Evolutionary conservation across 2,888 invertebrate species (phyloP), one percentile per base, ranked within the genome.

Genomic region (Schrankia costaestrigalis): DNA sequence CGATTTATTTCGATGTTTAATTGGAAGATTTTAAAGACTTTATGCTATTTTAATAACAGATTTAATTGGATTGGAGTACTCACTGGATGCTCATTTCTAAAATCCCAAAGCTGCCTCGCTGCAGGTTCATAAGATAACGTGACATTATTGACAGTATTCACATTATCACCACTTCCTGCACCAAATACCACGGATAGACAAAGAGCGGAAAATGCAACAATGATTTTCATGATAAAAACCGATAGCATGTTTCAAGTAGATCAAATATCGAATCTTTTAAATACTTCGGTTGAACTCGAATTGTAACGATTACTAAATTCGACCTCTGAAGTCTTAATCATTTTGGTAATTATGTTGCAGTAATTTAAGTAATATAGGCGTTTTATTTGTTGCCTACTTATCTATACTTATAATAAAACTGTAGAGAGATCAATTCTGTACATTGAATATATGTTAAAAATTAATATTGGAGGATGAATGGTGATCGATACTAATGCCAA

Each of bases 71-170:
- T 5, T 17, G 11, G 6, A 7, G 3, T 8, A 24, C 50, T 21
- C 56, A 73, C 74, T 56, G 63, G 62, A 42, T 73, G 62, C 11
- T 63, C 38, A 19, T 46, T 35, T 46, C 54, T 60, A 35, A 75
- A 76, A 23, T 75, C 67, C 30, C 63, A 51, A 0, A 77, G 37
- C 31, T 73, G 76, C 7, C 58, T 41, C 0, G 54, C 40, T 0
- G 51, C 54, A 0, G 72, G 63, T 24, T 65, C 41, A 2, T 56
- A 39, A 4, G 26, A 5, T 2, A 21, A 7, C 1, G 57, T 56
- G 3, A 36, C 32, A 42, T 60, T 59, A 3, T 41, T 22, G 13
- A 48, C 3, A 24, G 6, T 15, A 6, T 11, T 10, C 3, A n/a
- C n/a, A 13, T 11, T 24, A 11, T 3, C 1, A 24, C 2, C 12